Conservation (phyloP, 2,797 vertebrate species). For the Smutsia temminckii region DNA sequence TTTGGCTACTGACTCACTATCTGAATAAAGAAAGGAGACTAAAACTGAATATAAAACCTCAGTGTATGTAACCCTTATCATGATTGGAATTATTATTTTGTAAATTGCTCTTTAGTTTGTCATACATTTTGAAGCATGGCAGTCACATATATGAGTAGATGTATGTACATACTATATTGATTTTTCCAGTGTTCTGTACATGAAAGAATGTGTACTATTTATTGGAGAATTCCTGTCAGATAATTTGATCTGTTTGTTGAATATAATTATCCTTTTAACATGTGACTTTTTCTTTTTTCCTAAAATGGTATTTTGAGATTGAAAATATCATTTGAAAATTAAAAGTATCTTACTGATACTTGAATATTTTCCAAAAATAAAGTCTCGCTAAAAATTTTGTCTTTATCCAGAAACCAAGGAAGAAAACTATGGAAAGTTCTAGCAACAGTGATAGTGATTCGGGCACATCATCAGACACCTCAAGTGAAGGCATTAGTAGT, state of each 20-base stretch:
- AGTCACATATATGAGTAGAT: neutral
- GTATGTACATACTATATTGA: neutral
- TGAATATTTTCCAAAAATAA: conserved; percentile 20
- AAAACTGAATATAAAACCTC: conserved; percentile 6
- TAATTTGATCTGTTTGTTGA: conserved; percentile 35
- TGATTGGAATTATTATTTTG: conserved; percentile 17
- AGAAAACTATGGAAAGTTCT: conserved; percentile 90
- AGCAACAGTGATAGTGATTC: conserved; percentile 94
- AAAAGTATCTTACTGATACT: conserved; percentile 33
- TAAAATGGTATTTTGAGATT: conserved; percentile 12
- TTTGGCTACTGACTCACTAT: neutral
- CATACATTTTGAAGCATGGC: neutral
- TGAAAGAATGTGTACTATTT: conserved; percentile 3
- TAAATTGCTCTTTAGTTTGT: neutral
- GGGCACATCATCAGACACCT: conserved; percentile 92
- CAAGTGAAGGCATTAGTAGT: conserved; percentile 92
- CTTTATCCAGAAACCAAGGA: conserved; percentile 87
- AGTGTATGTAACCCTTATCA: neutral
- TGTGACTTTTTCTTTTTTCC: conserved; percentile 18
- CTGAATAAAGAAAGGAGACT: neutral
- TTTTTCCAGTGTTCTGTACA: neutral
- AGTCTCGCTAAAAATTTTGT: conserved; percentile 61
- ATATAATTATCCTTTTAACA: neutral
- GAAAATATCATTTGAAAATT: conserved; percentile 41
- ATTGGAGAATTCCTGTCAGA: neutral